These are phyloP conservation scores for Tanytarsus gracilentus DNA, from an alignment of 2,888 invertebrate species.

Conservation along the genomic window DNA sequence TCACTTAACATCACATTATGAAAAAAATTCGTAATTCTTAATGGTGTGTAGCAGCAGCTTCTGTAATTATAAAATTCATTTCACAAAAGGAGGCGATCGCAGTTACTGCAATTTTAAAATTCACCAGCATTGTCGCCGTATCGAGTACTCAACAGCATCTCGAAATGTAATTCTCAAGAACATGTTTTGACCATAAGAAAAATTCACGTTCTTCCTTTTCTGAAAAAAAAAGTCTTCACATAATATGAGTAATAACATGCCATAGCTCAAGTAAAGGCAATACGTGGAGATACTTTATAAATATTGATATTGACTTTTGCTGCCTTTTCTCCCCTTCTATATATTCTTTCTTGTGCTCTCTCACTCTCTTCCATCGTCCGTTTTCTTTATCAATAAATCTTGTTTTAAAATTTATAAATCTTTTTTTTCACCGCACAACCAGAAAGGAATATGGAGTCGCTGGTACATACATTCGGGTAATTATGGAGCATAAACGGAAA, in stretches of 20 bases:
- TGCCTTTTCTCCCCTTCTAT: not conserved
- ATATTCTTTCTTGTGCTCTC: not conserved
- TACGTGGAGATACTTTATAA: slow-evolving; percentile 29
- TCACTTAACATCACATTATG: no score
- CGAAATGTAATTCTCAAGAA: slow-evolving; percentile 11
- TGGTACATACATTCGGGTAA: not conserved
- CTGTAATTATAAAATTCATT: no score
- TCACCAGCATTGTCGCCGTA: not conserved
- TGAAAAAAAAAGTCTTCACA: not conserved
- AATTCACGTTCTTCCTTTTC: slow-evolving; percentile 17
- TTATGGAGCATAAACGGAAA: not conserved
- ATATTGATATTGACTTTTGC: slow-evolving; percentile 26
- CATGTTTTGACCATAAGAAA: slow-evolving; percentile 22
- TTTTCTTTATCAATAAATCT: slow-evolving; percentile 28
- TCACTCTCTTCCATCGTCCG: not conserved
- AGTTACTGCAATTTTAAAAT: not conserved
- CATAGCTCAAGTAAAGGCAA: slow-evolving; percentile 1
- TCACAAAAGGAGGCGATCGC: not conserved
- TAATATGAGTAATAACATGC: slow-evolving; percentile 13
- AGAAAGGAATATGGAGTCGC: not conserved
- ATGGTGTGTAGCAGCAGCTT: no score
- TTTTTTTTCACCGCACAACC: slow-evolving; percentile 5
- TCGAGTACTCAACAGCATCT: not conserved
- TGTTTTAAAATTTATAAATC: slow-evolving; percentile 28
- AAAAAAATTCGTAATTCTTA: no score